Percentiles rank a stretch among this genome's conserved stretches.
phyloP scores from a whole-genome alignment of 2,888 invertebrate species.

The Ophion costatus region DNA sequence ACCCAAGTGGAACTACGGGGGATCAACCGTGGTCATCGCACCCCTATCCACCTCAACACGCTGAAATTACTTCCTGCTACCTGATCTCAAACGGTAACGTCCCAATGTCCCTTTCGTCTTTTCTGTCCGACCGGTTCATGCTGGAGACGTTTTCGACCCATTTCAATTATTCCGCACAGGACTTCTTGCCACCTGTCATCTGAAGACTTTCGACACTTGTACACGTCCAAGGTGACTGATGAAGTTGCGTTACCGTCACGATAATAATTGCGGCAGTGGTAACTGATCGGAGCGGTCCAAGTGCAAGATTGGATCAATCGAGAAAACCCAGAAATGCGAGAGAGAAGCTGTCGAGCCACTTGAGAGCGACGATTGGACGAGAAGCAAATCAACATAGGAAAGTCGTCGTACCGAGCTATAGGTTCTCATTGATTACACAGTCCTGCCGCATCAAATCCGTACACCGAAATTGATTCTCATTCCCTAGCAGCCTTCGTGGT shows the following conservation, averaged over 20 bases:
- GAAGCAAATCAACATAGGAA: slow-evolving; percentile 47
- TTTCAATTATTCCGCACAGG: not conserved
- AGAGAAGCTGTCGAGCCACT: not conserved
- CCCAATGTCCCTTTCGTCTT: slow-evolving; percentile 16
- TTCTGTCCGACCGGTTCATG: not conserved
- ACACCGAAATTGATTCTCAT: slow-evolving; percentile 57
- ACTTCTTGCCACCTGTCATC: not conserved
- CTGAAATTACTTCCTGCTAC: slow-evolving; percentile 41
- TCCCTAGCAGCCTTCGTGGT: slow-evolving; percentile 13
- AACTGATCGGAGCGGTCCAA: too few relatives aligned
- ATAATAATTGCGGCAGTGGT: too few relatives aligned
- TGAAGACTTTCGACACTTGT: not conserved
- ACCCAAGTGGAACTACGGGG: slow-evolving; percentile 37
- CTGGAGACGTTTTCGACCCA: not conserved
- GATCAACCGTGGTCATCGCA: slow-evolving; percentile 9
- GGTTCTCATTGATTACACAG: slow-evolving; percentile 58
- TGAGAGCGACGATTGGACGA: slow-evolving; percentile 12
- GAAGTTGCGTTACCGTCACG: too few relatives aligned
- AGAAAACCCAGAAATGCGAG: not conserved
- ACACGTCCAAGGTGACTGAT: not conserved
- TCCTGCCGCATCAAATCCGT: slow-evolving; percentile 59
- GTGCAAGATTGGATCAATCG: too few relatives aligned
- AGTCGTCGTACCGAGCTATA: slow-evolving; percentile 46
- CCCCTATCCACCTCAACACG: slow-evolving; percentile 22
- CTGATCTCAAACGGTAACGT: not conserved